Evolutionary conservation across 1,140 invertebrate genomes (phyloP), one percentile per base, ranked within the genome.

Genomic region (Apis florea): DNA sequence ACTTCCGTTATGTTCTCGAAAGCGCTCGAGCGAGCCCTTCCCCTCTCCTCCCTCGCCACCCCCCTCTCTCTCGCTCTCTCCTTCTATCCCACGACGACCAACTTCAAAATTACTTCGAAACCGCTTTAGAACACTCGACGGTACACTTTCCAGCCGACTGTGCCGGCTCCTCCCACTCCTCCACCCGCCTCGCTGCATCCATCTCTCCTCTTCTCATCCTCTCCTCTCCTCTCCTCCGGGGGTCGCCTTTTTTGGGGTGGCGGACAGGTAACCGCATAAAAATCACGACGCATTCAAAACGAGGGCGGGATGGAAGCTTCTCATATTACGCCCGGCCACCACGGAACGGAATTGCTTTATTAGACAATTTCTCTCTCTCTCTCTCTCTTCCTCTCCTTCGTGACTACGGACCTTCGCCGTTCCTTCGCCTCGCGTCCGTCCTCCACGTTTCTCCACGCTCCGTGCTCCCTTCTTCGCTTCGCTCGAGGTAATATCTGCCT

Each of bases 331-430:
- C 90, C 31, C 89, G 80, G 68, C 88, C 75, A 89, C 88, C 89
- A 91, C 90, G n/a, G n/a, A 93, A 91, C 92, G 91, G 91, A 93
- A 93, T 93, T 92, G 92, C 92, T 93, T 93, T 93, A 93, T 93
- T 92, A 93, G 89, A 91, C 86, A 71, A 81, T 58, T 66, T 85
- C 83, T 54, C 75, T 72, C 66, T 53, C 73, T 58, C 75, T 69
- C 19, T 72, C 67, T n/a, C 13, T 51, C 40, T 24, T 31, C 58
- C 53, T 53, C 10, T 4, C 59, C 51, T 17, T 24, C n/a, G n/a
- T n/a, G n/a, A n/a, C 4, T 8, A 17, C 17, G 13, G 53, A n/a
- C 19, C 19, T 9, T 64, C 24, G n/a, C 26, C 61, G 15, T 64
- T 61, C 61, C 17, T 15, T 31, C 24, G 17, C 24, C 24, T 66